Base-by-base conservation (phyloP, 2,113 vertebrate species). In the Ictidomys tridecemlineatus region DNA sequence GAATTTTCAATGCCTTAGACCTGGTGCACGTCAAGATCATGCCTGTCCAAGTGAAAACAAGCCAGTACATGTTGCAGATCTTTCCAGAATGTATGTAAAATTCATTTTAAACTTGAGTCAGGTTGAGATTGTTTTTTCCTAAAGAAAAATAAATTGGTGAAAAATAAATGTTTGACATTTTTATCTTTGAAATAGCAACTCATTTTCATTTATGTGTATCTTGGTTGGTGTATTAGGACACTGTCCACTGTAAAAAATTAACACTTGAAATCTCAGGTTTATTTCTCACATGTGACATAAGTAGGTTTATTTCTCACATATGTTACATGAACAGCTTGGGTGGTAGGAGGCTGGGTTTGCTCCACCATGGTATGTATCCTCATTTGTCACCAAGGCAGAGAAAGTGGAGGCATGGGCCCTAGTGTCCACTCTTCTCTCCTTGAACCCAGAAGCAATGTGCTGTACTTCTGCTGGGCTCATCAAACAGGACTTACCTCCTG, bases 51-150 rank as follows among this genome's bases (percentile, higher is more conserved):
- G 65, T 93, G 72, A 93, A 93, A 79, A 37, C n/a, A 51, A 5
- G 10, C 45, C 48, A 70, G 22, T 78, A 14, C 53, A 76, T 56
- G 8, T 72, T 89, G 51, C 37, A 73, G 22, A 37, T 87, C 67
- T 95, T 92, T 74, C 42, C 6, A 82, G 65, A 85, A 73, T 78
- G 18, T 86, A 72, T 91, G 87, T 87, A 86, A 91, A 95, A 93
- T 61, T 77, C 12, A 80, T 32, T 77, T 51, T 63, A 83, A 94
- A 73, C 30, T 86, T 84, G 30, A 90, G 51, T 94, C 32, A 85
- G 26, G 37, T 83, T 85, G 61, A 93, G 61, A 30, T 22, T 67
- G 20, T 56, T 56, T 14, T 12, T 2, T 8, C 10, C 5, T 6
- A 13, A 8, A 48, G 73, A 84, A 91, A 91, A 94, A 65, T 89